Evolutionary conservation across 2,797 vertebrate genomes (phyloP).

Genomic region (Lepus townsendii): DNA sequence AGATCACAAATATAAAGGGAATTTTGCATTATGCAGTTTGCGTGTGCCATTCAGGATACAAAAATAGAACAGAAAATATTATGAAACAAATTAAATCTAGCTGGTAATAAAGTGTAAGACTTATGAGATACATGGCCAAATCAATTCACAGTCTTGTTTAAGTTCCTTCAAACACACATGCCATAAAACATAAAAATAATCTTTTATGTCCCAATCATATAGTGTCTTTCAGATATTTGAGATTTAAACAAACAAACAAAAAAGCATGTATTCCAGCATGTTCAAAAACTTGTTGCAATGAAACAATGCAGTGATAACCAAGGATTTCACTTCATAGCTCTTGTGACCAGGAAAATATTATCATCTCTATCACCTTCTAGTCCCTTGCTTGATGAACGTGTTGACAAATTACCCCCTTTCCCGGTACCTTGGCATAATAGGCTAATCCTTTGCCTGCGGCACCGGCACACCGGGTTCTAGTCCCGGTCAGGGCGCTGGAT

Average conservation of each 20-base stretch:
- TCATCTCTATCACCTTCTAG: neutral
- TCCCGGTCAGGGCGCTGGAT: too few species aligned
- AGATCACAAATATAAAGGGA: constrained; percentile 8
- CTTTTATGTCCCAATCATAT: neutral
- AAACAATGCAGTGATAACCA: constrained; percentile 20
- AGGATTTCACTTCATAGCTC: neutral
- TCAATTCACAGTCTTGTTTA: neutral
- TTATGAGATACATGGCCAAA: neutral
- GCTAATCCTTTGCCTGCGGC: too few species aligned
- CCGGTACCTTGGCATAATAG: neutral
- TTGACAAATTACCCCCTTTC: constrained; percentile 52
- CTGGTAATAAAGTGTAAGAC: neutral
- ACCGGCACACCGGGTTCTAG: too few species aligned
- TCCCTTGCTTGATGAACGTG: neutral
- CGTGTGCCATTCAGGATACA: neutral
- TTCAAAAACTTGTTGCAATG: constrained; percentile 14
- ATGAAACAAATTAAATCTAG: constrained; percentile 9
- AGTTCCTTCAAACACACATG: neutral
- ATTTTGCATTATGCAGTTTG: neutral
- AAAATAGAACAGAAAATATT: constrained; percentile 41
- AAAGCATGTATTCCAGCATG: neutral
- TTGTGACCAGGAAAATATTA: constrained; percentile 19
- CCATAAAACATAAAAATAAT: neutral
- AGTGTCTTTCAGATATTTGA: neutral
- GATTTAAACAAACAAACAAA: neutral